These are phyloP conservation scores for Andrena haemorrhoa DNA, from an alignment of 2,888 invertebrate genomes.

Conservation along the genomic window DNA sequence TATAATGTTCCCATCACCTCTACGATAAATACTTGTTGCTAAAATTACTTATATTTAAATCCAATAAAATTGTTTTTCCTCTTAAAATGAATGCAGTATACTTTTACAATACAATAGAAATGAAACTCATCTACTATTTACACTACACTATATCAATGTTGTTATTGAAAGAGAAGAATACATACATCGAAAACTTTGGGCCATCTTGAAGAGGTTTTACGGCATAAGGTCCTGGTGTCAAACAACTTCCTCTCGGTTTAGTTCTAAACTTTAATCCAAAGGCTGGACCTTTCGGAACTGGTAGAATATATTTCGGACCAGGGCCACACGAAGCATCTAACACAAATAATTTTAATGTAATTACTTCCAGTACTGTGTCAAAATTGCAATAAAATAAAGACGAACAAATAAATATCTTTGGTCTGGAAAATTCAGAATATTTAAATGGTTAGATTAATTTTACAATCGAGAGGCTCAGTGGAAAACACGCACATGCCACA, in stretches of 20 bases:
- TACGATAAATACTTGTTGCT: no score
- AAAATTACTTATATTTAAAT: no score
- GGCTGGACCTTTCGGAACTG: slow-evolving; percentile 51
- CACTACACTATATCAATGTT: not conserved
- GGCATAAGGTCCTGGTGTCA: slow-evolving; percentile 70
- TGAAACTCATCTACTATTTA: not conserved
- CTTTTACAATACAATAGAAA: not conserved
- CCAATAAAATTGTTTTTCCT: no score
- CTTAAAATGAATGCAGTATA: not conserved
- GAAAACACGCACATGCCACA: no score
- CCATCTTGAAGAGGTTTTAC: slow-evolving; percentile 49
- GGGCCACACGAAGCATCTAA: slow-evolving; percentile 58
- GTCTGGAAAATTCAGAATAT: no score
- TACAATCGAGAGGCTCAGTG: no score
- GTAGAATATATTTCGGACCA: slow-evolving; percentile 72
- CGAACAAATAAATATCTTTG: no score
- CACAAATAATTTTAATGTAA: not conserved
- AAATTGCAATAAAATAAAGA: no score
- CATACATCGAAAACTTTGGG: slow-evolving; percentile 74
- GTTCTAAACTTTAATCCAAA: slow-evolving; percentile 73
- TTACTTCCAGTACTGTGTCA: not conserved
- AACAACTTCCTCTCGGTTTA: slow-evolving; percentile 41
- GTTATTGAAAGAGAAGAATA: not conserved
- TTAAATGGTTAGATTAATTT: no score
- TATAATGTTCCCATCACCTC: no score